Conservation (phyloP, 2,113 vertebrate species). For the Falco punctatus region DNA sequence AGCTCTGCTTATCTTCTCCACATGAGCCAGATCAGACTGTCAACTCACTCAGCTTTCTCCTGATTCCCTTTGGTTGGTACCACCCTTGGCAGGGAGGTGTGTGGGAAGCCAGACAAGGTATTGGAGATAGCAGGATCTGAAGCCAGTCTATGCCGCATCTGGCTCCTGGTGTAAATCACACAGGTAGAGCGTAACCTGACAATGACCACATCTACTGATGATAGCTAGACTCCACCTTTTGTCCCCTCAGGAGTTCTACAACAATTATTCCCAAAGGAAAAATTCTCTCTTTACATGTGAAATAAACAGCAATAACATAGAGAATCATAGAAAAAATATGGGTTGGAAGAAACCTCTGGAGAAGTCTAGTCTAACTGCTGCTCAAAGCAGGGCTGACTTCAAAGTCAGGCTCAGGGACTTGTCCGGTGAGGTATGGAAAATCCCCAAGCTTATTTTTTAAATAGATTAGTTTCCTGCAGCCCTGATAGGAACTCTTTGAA, state of each 20-base stretch:
- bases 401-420: not conserved
- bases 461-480: not conserved
- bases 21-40: not conserved
- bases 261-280: not conserved
- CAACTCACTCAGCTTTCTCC: not conserved
- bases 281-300: not conserved
- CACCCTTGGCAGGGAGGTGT: not conserved
- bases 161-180: not conserved
- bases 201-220: not conserved
- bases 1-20: not conserved
- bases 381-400: not conserved
- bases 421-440: not conserved
- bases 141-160: not conserved
- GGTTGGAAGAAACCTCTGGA: not conserved
- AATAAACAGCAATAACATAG: not conserved
- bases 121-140: not conserved
- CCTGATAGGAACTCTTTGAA: not conserved
- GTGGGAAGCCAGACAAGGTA: not conserved
- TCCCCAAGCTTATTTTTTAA: not conserved
- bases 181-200: not conserved
- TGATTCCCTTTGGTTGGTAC: not conserved
- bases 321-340: not conserved
- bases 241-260: not conserved
- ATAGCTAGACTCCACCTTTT: not conserved
- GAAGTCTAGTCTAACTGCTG: not conserved